Conservation (phyloP, 2,888 invertebrate genomes). For the Calameuta filiformis region DNA sequence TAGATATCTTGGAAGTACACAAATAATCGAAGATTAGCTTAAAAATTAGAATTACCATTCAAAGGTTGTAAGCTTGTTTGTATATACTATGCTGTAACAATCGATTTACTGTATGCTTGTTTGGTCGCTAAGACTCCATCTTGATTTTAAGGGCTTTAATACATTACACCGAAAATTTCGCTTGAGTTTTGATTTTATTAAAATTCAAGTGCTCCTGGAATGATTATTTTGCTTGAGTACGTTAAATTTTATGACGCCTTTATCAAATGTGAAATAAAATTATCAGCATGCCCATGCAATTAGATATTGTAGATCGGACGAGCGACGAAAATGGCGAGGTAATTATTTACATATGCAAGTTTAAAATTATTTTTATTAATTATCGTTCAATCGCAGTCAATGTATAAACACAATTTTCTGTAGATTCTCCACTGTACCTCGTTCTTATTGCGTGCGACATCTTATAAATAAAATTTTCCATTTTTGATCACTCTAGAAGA, state of each 20-base stretch:
- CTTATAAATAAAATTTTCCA: neutral
- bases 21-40: neutral
- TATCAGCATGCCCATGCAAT: conserved; percentile 28
- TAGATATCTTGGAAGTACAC: neutral
- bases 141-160: conserved; percentile 9
- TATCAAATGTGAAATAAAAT: neutral
- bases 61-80: neutral
- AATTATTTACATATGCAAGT: neutral
- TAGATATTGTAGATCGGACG: conserved; percentile 25
- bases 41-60: neutral
- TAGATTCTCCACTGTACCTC: neutral
- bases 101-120: conserved; percentile 24
- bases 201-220: neutral
- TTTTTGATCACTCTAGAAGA: neutral
- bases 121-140: conserved; percentile 30
- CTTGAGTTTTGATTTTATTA: neutral
- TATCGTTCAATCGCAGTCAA: neutral
- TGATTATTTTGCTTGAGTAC: neutral
- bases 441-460: neutral
- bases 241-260: neutral
- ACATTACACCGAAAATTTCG: neutral
- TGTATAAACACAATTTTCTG: neutral
- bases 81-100: neutral
- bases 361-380: no score
- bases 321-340: conserved; percentile 36